Conservation (phyloP, 2,888 invertebrate genomes). For the Elmis aenea region DNA sequence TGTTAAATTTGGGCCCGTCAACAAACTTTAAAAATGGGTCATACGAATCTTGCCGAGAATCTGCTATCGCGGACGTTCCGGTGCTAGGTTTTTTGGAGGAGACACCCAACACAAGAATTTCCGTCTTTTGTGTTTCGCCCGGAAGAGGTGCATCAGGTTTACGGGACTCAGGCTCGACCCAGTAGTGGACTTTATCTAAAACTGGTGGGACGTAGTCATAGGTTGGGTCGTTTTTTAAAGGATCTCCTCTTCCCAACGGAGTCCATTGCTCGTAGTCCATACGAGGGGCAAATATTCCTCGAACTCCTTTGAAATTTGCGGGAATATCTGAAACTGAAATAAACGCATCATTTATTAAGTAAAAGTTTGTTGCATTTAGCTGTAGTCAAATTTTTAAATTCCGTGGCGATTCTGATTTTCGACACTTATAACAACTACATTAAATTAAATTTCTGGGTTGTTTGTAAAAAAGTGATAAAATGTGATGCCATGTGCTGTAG, state of each 20-base stretch:
- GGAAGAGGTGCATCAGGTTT: conserved; percentile 53
- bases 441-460: too few relatives aligned
- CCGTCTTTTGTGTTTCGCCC: conserved; percentile 55
- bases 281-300: conserved; percentile 61
- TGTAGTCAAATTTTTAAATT: too few relatives aligned
- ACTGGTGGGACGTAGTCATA: conserved; percentile 82
- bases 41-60: conserved; percentile 42
- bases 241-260: conserved; percentile 76
- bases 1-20: conserved; percentile 47
- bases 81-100: conserved; percentile 64
- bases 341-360: too few relatives aligned
- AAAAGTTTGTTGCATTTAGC: too few relatives aligned
- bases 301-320: conserved; percentile 28
- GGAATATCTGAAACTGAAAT: conserved; percentile 27
- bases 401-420: too few relatives aligned
- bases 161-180: conserved; percentile 62
- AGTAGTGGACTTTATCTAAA: conserved; percentile 72
- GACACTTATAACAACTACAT: too few relatives aligned
- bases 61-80: conserved; percentile 36
- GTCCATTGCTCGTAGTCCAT: conserved; percentile 85
- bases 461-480: too few relatives aligned
- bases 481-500: too few relatives aligned
- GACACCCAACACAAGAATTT: conserved; percentile 65
- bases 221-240: conserved; percentile 77
- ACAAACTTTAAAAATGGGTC: conserved; percentile 50